Conservation (phyloP, 2,797 vertebrate species). For the Fringilla coelebs region DNA sequence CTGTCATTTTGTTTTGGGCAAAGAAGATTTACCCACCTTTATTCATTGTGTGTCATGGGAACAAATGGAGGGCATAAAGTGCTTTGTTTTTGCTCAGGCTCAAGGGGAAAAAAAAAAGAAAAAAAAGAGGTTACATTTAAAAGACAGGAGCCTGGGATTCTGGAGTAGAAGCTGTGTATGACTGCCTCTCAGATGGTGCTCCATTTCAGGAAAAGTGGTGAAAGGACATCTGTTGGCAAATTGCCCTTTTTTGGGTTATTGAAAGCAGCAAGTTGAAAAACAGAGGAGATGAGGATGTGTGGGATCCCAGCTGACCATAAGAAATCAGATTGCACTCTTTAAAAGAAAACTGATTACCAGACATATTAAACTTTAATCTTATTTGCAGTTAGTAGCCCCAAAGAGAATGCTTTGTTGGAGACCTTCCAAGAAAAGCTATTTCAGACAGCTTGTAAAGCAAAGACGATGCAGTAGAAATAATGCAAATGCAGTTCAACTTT, state of each 20-base stretch:
- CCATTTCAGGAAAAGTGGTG: neutral
- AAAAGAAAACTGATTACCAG: constrained; percentile 58
- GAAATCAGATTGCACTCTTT: constrained; percentile 53
- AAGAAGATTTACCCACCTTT: neutral
- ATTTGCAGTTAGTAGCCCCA: constrained; percentile 56
- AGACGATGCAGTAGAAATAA: constrained; percentile 10
- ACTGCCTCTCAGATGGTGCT: neutral
- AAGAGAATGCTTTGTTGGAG: constrained; percentile 55
- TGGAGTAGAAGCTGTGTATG: neutral
- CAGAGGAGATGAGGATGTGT: neutral
- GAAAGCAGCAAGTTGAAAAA: neutral
- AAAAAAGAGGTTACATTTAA: neutral
- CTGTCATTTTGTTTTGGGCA: neutral
- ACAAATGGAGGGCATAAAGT: neutral
- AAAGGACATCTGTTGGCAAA: constrained; percentile 30
- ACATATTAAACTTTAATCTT: constrained; percentile 64
- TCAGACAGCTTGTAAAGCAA: constrained; percentile 50
- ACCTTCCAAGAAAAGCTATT: constrained; percentile 45
- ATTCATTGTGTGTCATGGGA: neutral
- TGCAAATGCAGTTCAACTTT: constrained; percentile 15
- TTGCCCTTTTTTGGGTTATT: constrained; percentile 1
- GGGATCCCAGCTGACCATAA: constrained; percentile 43
- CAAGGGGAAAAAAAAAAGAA: neutral
- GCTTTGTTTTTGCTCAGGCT: neutral
- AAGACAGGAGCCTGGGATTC: neutral